A percentile compares a stretch with the other conserved stretches of the same genome.
These are phyloP conservation scores for Pteropus alecto DNA, from an alignment of 2,113 vertebrate species.

Conservation along the genomic window DNA sequence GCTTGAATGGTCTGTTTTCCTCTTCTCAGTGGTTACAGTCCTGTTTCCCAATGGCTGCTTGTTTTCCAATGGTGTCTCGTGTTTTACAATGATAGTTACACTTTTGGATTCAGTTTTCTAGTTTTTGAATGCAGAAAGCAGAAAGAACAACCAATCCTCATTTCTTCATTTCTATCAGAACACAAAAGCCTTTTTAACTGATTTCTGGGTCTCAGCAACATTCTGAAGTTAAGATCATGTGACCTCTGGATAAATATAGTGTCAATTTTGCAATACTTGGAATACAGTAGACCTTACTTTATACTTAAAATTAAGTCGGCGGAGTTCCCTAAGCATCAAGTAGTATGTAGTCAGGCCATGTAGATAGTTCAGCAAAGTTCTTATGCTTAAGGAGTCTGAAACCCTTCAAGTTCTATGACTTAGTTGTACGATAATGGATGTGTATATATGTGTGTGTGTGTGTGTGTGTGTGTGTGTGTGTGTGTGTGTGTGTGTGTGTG, in stretches of 20 bases:
- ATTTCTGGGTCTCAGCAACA: neutral
- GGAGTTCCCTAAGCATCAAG: neutral
- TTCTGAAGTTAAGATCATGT: neutral
- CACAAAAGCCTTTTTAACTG: neutral
- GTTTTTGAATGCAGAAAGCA: neutral
- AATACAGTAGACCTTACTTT: neutral
- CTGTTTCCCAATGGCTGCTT: neutral
- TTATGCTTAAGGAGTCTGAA: neutral
- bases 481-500: too few species aligned
- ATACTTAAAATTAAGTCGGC: neutral
- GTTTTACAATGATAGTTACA: neutral
- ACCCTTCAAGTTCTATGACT: neutral
- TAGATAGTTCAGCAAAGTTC: neutral
- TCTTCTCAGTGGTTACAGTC: neutral
- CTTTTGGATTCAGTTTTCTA: neutral
- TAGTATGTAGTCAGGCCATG: neutral
- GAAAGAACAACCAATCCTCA: neutral
- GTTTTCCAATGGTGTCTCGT: neutral
- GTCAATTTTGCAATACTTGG: neutral
- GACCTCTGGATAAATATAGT: neutral
- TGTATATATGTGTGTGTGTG: neutral
- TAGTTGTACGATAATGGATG: neutral
- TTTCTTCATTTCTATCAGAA: neutral
- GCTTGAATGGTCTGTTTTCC: neutral
- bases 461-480: too few species aligned